phyloP scores from a whole-genome alignment of 2,797 vertebrate species.

The Acanthurus lineatus region DNA sequence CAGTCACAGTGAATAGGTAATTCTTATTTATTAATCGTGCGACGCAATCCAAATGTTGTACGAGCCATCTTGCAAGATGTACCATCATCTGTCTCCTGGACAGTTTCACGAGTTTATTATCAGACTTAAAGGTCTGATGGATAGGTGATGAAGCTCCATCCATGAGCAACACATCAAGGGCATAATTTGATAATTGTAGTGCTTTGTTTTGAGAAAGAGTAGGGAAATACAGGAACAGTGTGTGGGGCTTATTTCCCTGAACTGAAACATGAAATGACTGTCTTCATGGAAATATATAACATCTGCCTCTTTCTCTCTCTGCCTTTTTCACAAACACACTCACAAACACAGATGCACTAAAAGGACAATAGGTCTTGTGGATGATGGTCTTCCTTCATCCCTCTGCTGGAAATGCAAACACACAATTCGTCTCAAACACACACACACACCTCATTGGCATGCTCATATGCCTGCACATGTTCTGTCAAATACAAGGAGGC shows the following conservation, averaged over 20 bases:
- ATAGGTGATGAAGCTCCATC: background rate
- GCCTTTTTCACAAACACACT: slow-evolving; percentile 4
- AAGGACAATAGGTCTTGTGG: slow-evolving; percentile 38
- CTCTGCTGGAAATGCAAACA: slow-evolving; percentile 45
- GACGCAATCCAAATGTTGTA: background rate
- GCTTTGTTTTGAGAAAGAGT: slow-evolving; percentile 14
- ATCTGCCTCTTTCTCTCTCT: slow-evolving; percentile 39
- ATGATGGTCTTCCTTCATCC: slow-evolving; percentile 54
- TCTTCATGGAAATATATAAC: slow-evolving; percentile 42
- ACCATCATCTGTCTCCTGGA: background rate
- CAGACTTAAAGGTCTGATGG: background rate
- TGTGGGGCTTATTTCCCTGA: slow-evolving; percentile 10
- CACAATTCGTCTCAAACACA: slow-evolving; percentile 16
- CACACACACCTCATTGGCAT: slow-evolving; percentile 60
- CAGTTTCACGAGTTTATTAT: slow-evolving; percentile 2
- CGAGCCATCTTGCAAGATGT: background rate
- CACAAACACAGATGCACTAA: slow-evolving; percentile 8
- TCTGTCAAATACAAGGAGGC: slow-evolving; percentile 71
- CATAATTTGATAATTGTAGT: background rate
- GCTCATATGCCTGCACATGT: slow-evolving; percentile 69
- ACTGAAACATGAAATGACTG: slow-evolving; percentile 43
- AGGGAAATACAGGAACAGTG: background rate
- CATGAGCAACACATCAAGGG: slow-evolving; percentile 26
- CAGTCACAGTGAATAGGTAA: no score
- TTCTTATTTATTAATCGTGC: no score